These are phyloP conservation scores for Phocoena sinus DNA, from an alignment of 2,113 vertebrate species.

Conservation along the genomic window DNA sequence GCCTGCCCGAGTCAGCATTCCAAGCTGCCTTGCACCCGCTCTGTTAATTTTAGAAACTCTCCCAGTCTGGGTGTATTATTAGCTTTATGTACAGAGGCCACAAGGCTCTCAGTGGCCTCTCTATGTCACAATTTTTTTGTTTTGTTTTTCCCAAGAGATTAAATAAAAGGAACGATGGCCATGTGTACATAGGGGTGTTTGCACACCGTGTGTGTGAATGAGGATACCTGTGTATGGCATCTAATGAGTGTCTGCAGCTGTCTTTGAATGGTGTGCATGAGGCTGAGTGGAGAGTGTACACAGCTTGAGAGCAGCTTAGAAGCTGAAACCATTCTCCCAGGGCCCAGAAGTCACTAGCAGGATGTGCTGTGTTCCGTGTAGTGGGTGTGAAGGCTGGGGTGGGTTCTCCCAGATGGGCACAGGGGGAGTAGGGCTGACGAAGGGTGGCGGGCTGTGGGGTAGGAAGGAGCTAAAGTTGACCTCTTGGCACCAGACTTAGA, in stretches of 20 bases:
- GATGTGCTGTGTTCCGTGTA: not conserved
- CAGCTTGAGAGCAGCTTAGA: not conserved
- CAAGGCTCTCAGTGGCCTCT: conserved; percentile 23
- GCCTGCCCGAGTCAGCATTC: conserved; percentile 63
- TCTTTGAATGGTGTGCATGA: not conserved
- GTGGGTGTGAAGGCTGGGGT: not conserved
- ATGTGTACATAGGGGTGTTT: not conserved
- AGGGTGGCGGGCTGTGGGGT: not conserved
- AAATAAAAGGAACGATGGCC: not conserved
- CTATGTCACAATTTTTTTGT: not conserved
- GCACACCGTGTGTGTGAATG: not conserved
- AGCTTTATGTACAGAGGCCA: conserved; percentile 57
- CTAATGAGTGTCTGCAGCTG: not conserved
- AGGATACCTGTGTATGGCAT: not conserved
- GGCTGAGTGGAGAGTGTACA: not conserved
- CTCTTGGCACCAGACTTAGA: not conserved
- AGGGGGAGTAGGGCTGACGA: not conserved
- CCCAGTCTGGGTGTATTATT: conserved; percentile 60
- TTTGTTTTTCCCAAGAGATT: conserved; percentile 37
- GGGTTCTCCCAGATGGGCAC: not conserved
- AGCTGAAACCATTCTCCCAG: not conserved
- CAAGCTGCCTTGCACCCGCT: conserved; percentile 43
- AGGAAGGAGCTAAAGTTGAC: not conserved
- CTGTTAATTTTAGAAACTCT: conserved; percentile 75
- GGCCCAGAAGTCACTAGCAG: not conserved